Evolutionary conservation across 1,140 invertebrate genomes (phyloP), one percentile per base, ranked within the genome.

Genomic region (Trachymyrmex septentrionalis): DNA sequence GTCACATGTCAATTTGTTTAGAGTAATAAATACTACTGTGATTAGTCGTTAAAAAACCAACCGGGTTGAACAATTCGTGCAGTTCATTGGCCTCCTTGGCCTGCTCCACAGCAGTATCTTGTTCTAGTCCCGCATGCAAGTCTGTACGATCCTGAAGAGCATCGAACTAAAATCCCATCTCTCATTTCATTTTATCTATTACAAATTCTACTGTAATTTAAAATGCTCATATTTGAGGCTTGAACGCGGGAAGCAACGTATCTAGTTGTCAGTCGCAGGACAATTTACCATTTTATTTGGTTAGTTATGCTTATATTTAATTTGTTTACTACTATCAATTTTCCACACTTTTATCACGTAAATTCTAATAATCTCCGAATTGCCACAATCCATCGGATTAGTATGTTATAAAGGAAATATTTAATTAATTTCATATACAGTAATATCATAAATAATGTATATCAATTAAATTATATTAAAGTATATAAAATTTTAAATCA

Each of bases 161-260:
- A 73, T 95, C 95, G 93, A 94, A 94, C 95, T 95, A 95, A 94
- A 95, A 95, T 92, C 94, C 93, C 92, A 92, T 92, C 92, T 92
- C 92, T 90, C 87, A 93, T 91, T 89, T 91, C 53, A 12, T 69
- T 90, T 85, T 57, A 85, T 73, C 21, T 30, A 48, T 82, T 57
- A 63, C 7, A 75, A 86, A 57, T 80, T 71, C 72, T 85, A 59
- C 9, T 53, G 38, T 44, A 86, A 86, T 85, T 76, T 50, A 38
- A 71, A 48, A 19, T 44, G 50, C 53, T 78, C 72, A 19, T 72
- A 71, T 72, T 34, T 55, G 81, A 87, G 71, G 75, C 86, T 69
- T 85, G 69, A 89, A 19, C 55, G 53, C 69, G 44, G 61, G 57
- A 91, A 93, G 89, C 91, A 85, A 90, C 59, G 76, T 61, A 85